Evolutionary conservation across 2,888 invertebrate species (phyloP).

Genomic region (Leptodirus hochenwartii): DNA sequence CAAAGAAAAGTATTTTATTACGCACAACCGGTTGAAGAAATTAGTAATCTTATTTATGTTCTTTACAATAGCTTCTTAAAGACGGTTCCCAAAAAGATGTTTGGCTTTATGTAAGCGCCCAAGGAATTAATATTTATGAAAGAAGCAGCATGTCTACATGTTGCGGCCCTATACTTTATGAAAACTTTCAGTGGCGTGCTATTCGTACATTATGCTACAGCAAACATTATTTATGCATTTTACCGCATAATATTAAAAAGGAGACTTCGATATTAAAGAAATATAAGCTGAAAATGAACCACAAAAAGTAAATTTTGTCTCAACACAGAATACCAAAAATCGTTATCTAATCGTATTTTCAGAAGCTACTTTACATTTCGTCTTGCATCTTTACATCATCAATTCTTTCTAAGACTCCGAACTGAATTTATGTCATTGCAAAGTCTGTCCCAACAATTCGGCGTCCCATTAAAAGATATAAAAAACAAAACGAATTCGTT

Average conservation of each 20-base stretch:
- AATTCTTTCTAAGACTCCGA: constrained; percentile 53
- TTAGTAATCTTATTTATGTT: no score
- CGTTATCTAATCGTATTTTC: constrained; percentile 14
- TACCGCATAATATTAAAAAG: constrained; percentile 31
- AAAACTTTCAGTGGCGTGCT: constrained; percentile 45
- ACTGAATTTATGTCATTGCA: constrained; percentile 51
- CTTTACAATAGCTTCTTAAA: constrained; percentile 37
- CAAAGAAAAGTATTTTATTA: no score
- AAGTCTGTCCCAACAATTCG: constrained; percentile 40
- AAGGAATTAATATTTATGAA: constrained; percentile 43
- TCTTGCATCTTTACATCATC: constrained; percentile 59
- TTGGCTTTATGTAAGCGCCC: constrained; percentile 44
- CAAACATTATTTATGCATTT: constrained; percentile 46
- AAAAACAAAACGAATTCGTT: constrained; percentile 27
- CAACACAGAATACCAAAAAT: background rate
- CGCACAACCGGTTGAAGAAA: no score
- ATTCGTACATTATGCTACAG: constrained; percentile 62
- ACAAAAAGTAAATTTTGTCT: constrained; percentile 39
- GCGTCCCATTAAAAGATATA: constrained; percentile 32
- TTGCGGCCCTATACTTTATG: constrained; percentile 25
- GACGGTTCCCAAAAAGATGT: constrained; percentile 37
- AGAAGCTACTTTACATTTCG: constrained; percentile 60
- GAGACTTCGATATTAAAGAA: constrained; percentile 37
- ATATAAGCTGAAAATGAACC: constrained; percentile 55
- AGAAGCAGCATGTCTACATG: constrained; percentile 25